These are phyloP conservation scores for Nomada hirtipes DNA, from an alignment of 2,888 invertebrate genomes.

Conservation along the genomic window DNA sequence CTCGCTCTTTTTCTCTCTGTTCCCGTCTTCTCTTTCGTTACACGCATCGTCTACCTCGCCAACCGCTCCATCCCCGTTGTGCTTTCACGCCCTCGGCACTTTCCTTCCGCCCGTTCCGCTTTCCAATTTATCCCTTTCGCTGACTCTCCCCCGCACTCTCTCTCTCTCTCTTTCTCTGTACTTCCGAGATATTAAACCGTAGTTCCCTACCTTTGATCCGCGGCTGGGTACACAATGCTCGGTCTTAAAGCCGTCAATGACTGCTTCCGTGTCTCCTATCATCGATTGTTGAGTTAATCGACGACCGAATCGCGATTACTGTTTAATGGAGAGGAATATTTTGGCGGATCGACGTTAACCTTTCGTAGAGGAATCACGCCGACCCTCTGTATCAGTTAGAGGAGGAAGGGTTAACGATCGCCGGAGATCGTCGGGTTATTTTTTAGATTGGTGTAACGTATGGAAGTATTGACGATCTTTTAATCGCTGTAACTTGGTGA, in stretches of 20 bases:
- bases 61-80: slow-evolving; percentile 9
- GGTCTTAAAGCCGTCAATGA: slow-evolving; percentile 39
- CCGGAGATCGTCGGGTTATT: not conserved
- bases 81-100: slow-evolving; percentile 64
- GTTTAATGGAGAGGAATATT: slow-evolving; percentile 34
- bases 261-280: slow-evolving; percentile 1
- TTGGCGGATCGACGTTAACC: not conserved
- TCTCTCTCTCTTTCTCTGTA: slow-evolving; percentile 6
- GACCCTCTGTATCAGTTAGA: not conserved
- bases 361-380: not conserved
- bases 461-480: no score
- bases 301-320: slow-evolving; percentile 23
- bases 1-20: not conserved
- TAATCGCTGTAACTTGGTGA: no score
- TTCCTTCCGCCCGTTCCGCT: slow-evolving; percentile 53
- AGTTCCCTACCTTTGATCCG: slow-evolving; percentile 61
- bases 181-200: slow-evolving; percentile 67
- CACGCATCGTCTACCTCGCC: slow-evolving; percentile 31
- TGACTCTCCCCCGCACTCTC: slow-evolving; percentile 5
- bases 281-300: slow-evolving; percentile 32
- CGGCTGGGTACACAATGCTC: slow-evolving; percentile 47
- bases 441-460: not conserved
- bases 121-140: slow-evolving; percentile 69
- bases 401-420: no score
- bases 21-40: slow-evolving; percentile 22